Evolutionary conservation across 2,888 invertebrate species (phyloP).

Genomic region (Disparrhopalites patrizii): DNA sequence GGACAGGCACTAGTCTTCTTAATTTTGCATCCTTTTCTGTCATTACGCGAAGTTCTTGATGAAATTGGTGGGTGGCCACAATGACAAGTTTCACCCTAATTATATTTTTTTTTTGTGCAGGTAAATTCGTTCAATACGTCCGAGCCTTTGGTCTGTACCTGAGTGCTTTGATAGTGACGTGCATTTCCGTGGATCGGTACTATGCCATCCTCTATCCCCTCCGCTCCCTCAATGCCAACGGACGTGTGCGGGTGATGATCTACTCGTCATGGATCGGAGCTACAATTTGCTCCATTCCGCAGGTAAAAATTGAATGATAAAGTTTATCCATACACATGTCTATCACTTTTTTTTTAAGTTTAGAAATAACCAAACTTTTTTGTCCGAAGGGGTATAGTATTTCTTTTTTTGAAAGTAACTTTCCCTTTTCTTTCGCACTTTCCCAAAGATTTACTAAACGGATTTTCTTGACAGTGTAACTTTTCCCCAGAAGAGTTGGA

Average conservation of each 20-base stretch:
- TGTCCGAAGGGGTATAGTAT: too few relatives aligned
- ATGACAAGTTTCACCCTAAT: too few relatives aligned
- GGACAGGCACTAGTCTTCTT: too few relatives aligned
- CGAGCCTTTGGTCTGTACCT: constrained; percentile 72
- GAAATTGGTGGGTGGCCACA: too few relatives aligned
- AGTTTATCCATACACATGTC: too few relatives aligned
- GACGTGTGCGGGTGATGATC: constrained; percentile 68
- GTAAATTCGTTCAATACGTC: constrained; percentile 67
- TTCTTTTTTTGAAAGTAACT: not conserved
- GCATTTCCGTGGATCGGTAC: constrained; percentile 72
- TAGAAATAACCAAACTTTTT: too few relatives aligned
- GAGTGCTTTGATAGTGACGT: constrained; percentile 71
- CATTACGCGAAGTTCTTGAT: too few relatives aligned
- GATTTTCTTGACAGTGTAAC: not conserved
- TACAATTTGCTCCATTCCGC: constrained; percentile 65
- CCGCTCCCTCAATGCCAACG: constrained; percentile 63
- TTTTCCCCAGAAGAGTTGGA: constrained; percentile 48
- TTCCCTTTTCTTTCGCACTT: not conserved
- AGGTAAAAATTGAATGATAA: too few relatives aligned
- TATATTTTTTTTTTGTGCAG: too few relatives aligned
- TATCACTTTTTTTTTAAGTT: too few relatives aligned
- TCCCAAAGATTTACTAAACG: not conserved
- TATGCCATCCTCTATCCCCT: constrained; percentile 72
- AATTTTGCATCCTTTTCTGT: too few relatives aligned
- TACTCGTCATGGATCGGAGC: constrained; percentile 65